Evolutionary conservation across 2,113 vertebrate genomes (phyloP).

Genomic region (Malaclemys terrapin): DNA sequence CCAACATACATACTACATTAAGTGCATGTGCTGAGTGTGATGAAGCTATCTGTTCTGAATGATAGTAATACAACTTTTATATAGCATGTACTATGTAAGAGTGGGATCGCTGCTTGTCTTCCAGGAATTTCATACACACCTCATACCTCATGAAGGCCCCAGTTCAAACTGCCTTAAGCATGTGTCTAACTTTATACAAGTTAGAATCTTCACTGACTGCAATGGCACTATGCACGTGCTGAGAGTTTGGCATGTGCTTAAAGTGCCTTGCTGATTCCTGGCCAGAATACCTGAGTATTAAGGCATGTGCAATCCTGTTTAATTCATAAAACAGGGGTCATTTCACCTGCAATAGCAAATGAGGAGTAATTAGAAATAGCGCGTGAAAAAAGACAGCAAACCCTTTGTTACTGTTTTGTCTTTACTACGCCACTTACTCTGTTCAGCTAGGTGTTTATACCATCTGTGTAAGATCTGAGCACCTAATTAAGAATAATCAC

Average conservation of each 20-base stretch:
- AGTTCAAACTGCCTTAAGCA: neutral
- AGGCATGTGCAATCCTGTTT: neutral
- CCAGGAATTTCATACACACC: neutral
- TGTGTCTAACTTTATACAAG: neutral
- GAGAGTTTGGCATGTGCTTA: neutral
- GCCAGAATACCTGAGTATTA: accelerated
- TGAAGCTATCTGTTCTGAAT: neutral
- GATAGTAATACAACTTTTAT: neutral
- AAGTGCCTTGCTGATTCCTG: neutral
- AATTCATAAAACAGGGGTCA: neutral
- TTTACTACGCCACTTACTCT: neutral
- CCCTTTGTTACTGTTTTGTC: conserved; percentile 28
- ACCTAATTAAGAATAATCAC: conserved; percentile 16
- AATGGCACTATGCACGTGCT: accelerated
- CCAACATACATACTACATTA: neutral
- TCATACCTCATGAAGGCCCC: neutral
- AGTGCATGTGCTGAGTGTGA: neutral
- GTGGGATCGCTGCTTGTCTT: neutral
- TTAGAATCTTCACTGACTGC: neutral
- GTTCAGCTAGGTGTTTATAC: neutral
- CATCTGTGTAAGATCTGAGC: conserved; percentile 11
- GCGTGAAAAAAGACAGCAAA: neutral
- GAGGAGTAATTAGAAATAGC: neutral
- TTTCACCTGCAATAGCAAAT: neutral
- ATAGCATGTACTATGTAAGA: accelerated